Conservation (phyloP, 2,888 invertebrate genomes). For the Lycaena phlaeas region DNA sequence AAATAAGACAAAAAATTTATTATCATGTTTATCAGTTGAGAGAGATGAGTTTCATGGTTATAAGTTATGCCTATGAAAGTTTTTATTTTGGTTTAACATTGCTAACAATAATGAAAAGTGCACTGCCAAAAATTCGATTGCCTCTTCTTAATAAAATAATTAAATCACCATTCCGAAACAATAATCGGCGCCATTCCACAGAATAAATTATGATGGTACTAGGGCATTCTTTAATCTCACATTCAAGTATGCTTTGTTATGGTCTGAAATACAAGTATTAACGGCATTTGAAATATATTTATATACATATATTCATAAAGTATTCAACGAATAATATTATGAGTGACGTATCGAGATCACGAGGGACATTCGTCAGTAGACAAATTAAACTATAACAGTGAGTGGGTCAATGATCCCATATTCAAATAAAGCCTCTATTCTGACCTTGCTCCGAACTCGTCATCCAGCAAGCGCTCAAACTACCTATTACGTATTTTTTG, state of each 20-base stretch:
- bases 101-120: too few species aligned
- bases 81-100: too few species aligned
- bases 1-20: too few species aligned
- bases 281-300: neutral
- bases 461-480: neutral
- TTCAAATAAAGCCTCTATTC: neutral
- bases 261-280: too few species aligned
- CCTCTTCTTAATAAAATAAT: neutral
- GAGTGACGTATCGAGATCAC: neutral
- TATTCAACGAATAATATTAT: neutral
- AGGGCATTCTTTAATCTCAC: neutral
- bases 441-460: constrained; percentile 1
- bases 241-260: neutral
- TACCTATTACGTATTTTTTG: neutral
- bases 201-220: neutral
- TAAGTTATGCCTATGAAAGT: too few species aligned
- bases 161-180: neutral
- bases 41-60: too few species aligned
- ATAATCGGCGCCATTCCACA: neutral
- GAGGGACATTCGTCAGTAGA: neutral
- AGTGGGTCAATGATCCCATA: neutral
- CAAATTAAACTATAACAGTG: neutral
- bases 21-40: too few species aligned
- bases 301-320: neutral
- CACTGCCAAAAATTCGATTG: too few species aligned